Base-by-base conservation (phyloP, 2,888 invertebrate species). In the Dicranocentrus wangi region DNA sequence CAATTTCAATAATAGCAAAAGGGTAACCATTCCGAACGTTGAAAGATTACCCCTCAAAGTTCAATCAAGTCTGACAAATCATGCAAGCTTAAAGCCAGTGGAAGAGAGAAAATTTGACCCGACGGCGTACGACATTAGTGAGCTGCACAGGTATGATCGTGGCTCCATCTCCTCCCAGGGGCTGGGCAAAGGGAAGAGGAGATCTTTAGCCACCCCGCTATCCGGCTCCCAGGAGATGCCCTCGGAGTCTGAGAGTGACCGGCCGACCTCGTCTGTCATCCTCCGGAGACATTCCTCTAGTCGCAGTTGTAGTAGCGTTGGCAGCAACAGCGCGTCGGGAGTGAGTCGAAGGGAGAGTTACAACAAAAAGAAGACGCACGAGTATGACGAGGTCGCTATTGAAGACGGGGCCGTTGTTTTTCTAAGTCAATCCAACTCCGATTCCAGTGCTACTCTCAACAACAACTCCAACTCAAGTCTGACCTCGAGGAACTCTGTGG, bases 351-450 rank as follows among this genome's bases (percentile, higher is more conserved):
- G 73, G 7, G 68, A 68, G 3, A 68, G 68, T 32, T 17, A 13
- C 60, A 76, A 53, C n/a, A 80, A 65, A 21, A 75, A 47, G 55
- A 32, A 47, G 55, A 32, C 42, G 39, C 81, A 85, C 47, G 84
- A 86, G 13, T 86, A 86, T 53, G 86, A 86, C 51, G 85, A 85
- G n/a, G 86, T 86, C 0, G 83, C 86, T 1, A 82, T 86, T 42
- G 86, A 86, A 63, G 84, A 86, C 78, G 86, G 86, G 1, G 68
- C 71, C 19, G 82, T 86, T 0, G 76, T 84, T 7, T 63, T 85
- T 47, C 43, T 68, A 23, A 72, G 73, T 68, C 80, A 80, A 28
- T 25, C 61, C 19, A 53, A 43, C 51, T 53, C 76, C 21, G 68
- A 75, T 19, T 53, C 47, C n/a, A 68, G 58, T 55, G 28, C 71